phyloP scores from a whole-genome alignment of 1,140 invertebrate species.

The Pseudomyrmex pallidus region DNA sequence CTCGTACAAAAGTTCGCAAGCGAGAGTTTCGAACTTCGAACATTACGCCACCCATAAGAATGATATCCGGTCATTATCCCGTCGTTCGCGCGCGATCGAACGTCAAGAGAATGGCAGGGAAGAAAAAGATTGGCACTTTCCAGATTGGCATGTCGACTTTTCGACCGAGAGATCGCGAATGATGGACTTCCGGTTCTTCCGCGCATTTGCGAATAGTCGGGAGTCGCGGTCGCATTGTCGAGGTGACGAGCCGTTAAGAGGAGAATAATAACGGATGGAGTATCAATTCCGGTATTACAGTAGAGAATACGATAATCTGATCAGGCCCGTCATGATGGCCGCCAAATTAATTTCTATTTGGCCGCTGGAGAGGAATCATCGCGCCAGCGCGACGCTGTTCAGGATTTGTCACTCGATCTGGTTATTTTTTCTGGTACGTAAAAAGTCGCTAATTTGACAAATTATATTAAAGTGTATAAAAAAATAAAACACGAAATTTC shows the following conservation, averaged over 20 bases:
- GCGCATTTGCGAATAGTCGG: conserved; percentile 23
- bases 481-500: too few relatives aligned
- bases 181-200: conserved; percentile 38
- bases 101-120: neutral
- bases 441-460: neutral
- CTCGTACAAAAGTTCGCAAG: conserved; percentile 25
- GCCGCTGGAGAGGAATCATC: conserved; percentile 60
- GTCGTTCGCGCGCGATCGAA: conserved; percentile 23
- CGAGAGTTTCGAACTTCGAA: conserved; percentile 27
- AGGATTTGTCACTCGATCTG: conserved; percentile 29
- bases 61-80: conserved; percentile 42
- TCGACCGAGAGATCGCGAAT: neutral
- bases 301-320: conserved; percentile 70
- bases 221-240: conserved; percentile 18
- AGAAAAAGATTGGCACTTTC: conserved; percentile 40
- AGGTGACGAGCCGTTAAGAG: neutral
- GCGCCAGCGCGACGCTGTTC: neutral
- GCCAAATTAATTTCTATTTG: conserved; percentile 67
- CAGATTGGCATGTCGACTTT: neutral
- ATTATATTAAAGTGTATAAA: too few relatives aligned
- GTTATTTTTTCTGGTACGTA: conserved; percentile 59
- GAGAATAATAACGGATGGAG: conserved; percentile 24
- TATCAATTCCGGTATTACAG: neutral
- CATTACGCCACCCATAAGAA: conserved; percentile 36
- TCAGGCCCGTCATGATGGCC: conserved; percentile 63